phyloP scores from a whole-genome alignment of 2,888 invertebrate genomes.

The Platypus cylindrus region DNA sequence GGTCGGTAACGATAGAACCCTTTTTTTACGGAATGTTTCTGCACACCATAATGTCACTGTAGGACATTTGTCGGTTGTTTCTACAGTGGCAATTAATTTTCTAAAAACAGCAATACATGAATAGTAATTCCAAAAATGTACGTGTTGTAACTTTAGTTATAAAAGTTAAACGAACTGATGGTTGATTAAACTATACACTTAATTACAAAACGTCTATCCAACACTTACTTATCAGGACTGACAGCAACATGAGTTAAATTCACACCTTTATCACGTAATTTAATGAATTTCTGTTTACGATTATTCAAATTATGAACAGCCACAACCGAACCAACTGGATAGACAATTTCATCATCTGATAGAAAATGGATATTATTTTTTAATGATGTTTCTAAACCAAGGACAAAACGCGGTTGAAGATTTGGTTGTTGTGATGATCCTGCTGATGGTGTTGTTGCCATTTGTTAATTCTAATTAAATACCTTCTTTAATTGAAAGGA shows the following conservation, averaged over 20 bases:
- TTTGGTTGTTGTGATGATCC: too few relatives aligned
- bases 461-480: too few relatives aligned
- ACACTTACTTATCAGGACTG: conserved; percentile 54
- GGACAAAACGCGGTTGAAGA: conserved; percentile 48
- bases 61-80: conserved; percentile 37
- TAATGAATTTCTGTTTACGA: conserved; percentile 60
- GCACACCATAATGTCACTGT: conserved; percentile 61
- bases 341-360: conserved; percentile 62
- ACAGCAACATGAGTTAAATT: conserved; percentile 49
- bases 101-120: conserved; percentile 29
- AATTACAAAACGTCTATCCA: too few relatives aligned
- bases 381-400: conserved; percentile 51
- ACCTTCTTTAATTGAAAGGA: too few relatives aligned
- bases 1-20: conserved; percentile 42
- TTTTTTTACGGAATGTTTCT: conserved; percentile 53
- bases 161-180: too few relatives aligned
- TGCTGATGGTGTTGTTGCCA: too few relatives aligned
- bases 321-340: conserved; percentile 67
- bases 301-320: conserved; percentile 60
- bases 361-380: conserved; percentile 61
- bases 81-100: conserved; percentile 51
- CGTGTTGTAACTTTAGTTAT: too few relatives aligned
- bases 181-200: too few relatives aligned
- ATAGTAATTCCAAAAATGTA: background rate
- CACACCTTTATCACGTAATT: conserved; percentile 52